A percentile compares a stretch with the other conserved stretches of the same genome.
phyloP scores from a whole-genome alignment of 2,113 vertebrate species.

The Megatriorchis doriae region DNA sequence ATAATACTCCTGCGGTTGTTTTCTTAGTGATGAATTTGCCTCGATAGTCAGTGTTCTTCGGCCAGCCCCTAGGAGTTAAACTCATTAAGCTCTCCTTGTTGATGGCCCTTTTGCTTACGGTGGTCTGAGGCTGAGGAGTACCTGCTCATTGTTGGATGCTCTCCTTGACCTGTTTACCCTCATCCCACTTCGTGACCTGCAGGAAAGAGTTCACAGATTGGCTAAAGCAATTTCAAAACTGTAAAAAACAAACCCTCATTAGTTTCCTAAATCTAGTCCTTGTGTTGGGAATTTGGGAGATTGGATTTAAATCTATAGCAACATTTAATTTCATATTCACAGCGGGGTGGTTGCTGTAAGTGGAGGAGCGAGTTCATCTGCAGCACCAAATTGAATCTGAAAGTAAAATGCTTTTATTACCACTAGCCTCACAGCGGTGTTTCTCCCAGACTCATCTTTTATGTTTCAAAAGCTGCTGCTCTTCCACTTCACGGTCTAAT shows the following conservation, averaged over 20 bases:
- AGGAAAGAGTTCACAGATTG: neutral
- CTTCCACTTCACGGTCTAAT: neutral
- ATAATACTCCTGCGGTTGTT: neutral
- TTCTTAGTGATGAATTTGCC: neutral
- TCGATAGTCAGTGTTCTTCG: accelerated
- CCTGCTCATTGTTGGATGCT: neutral
- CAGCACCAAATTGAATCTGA: neutral
- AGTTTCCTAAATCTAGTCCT: neutral
- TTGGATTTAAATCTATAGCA: neutral
- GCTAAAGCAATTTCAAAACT: neutral
- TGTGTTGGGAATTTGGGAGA: neutral
- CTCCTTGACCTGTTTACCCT: neutral
- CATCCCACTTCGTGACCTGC: neutral
- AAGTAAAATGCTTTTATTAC: neutral
- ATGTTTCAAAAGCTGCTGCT: neutral
- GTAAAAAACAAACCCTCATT: conserved; percentile 20
- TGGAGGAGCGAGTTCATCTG: neutral
- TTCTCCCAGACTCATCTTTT: neutral
- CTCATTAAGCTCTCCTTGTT: neutral
- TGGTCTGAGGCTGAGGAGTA: neutral
- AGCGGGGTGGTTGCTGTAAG: neutral
- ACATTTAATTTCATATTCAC: neutral
- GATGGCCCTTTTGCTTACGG: neutral
- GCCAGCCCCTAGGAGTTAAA: neutral
- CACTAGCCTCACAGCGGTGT: neutral